phyloP scores from a whole-genome alignment of 53 echinoderm and acorn worm genomes.

The Paracentrotus lividus region DNA sequence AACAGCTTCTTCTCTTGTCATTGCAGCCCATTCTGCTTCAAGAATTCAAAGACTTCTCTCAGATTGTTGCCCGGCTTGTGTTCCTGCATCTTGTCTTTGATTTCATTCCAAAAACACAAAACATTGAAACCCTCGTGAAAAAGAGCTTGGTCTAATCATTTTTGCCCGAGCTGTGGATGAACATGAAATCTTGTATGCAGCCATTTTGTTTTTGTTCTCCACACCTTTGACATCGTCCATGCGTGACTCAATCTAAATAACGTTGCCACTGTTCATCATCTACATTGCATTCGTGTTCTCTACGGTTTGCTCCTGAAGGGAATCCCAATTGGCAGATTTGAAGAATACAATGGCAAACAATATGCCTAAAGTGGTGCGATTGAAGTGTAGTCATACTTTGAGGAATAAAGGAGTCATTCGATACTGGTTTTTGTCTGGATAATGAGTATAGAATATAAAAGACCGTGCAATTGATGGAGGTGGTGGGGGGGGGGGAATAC shows the following conservation, averaged over 20 bases:
- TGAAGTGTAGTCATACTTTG: conserved; percentile 26
- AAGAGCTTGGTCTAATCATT: no score
- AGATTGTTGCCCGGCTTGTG: no score
- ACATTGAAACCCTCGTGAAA: no score
- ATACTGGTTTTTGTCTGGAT: conserved; percentile 53
- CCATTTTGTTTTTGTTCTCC: conserved; percentile 19
- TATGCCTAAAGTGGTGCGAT: conserved; percentile 47
- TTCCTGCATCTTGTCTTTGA: no score
- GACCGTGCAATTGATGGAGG: conserved; percentile 15
- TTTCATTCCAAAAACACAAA: no score
- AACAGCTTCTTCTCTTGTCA: no score
- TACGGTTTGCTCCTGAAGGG: conserved; percentile 44
- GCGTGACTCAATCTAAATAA: conserved; percentile 70
- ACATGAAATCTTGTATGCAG: background rate
- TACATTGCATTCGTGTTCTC: conserved; percentile 39
- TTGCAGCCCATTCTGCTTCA: no score
- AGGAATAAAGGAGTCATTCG: conserved; percentile 11
- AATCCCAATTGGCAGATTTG: conserved; percentile 22
- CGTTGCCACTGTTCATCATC: conserved; percentile 54
- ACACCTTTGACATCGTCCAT: conserved; percentile 2
- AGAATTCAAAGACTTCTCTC: no score
- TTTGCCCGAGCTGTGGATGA: no score
- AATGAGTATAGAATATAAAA: conserved; percentile 5
- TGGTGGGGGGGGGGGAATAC: background rate
- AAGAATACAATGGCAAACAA: conserved; percentile 61